Evolutionary conservation across 2,797 vertebrate genomes (phyloP), one percentile per base, ranked within the genome.

Genomic region (Tinamus major): DNA sequence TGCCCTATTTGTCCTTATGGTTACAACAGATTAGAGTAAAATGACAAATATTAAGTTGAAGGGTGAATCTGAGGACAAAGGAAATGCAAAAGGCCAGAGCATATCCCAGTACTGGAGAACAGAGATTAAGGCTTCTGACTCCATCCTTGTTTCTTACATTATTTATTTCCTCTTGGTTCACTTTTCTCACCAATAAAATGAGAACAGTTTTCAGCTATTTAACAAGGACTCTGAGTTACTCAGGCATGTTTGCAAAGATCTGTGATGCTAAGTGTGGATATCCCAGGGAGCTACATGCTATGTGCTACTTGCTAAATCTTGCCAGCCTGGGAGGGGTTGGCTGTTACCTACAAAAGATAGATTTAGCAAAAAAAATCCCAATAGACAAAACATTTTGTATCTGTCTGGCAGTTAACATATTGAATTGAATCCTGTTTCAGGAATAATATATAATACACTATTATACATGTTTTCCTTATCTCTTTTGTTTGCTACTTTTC

Each of bases 161-260:
- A 69, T 87, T 80, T 62, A 58, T 69, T 83, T 72, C 58, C 12
- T 68, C 12, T 93, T 89, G 65, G 44, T 87, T 94, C 41, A 11
- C 10, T 83, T 94, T 87, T 85, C 68, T 93, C 53, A 68, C 62
- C 35, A 80, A 33, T 62, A 42, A 91, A 91, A 78, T 44, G 19
- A 48, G 29, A 78, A 64, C 31, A 85, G 7, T 67, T 59, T 42
- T 56, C 26, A 63, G 13, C 21, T 67, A 2, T 91, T 93, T 74
- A 26, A n/a, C 39, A 29, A 85, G 35, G 10, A 75, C 21, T 53
- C 58, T 2, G 4, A 56, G 72, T 49, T 18, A 10, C n/a, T 67
- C 42, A 21, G 24, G 49, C 17, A 31, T 55, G n/a, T 62, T 78
- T 83, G 80, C 59, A 91, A 93, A 75, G 70, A 5, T 56, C 33